A percentile compares a stretch with the other conserved stretches of the same genome.
Evolutionary conservation across 2,113 vertebrate species (phyloP).

Genomic region (Pluvianellus socialis): DNA sequence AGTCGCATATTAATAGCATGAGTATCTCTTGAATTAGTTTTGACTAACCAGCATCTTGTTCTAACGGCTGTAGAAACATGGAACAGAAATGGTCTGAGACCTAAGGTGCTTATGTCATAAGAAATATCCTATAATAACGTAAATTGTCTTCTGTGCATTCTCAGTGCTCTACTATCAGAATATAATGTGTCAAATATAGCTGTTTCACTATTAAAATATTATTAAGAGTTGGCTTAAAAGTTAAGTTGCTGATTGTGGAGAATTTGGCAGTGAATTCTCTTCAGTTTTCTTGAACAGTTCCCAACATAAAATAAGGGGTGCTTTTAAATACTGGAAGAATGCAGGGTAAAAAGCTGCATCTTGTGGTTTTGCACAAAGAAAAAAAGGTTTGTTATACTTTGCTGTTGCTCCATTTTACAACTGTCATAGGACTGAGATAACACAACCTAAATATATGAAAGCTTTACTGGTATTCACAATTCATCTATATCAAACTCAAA

Average conservation of each 20-base stretch:
- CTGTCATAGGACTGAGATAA: background rate
- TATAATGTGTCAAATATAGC: background rate
- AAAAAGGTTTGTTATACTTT: background rate
- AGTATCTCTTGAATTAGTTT: no score
- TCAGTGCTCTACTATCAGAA: background rate
- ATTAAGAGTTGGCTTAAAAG: background rate
- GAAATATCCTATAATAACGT: background rate
- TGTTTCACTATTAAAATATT: background rate
- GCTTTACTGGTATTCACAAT: background rate
- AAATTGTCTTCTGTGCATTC: background rate
- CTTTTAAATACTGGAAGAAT: background rate
- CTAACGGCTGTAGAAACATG: background rate
- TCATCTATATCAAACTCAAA: background rate
- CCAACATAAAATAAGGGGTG: background rate
- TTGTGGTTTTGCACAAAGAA: background rate
- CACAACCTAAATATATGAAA: background rate
- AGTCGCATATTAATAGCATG: no score
- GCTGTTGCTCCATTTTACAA: background rate
- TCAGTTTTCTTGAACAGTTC: background rate
- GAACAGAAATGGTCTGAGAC: background rate
- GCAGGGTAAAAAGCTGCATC: background rate
- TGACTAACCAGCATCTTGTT: background rate
- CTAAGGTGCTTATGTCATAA: background rate
- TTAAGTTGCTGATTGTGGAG: background rate
- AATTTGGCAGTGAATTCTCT: background rate